Conservation (phyloP, 2,113 vertebrate genomes). For the Andinoacara biseriatus region DNA sequence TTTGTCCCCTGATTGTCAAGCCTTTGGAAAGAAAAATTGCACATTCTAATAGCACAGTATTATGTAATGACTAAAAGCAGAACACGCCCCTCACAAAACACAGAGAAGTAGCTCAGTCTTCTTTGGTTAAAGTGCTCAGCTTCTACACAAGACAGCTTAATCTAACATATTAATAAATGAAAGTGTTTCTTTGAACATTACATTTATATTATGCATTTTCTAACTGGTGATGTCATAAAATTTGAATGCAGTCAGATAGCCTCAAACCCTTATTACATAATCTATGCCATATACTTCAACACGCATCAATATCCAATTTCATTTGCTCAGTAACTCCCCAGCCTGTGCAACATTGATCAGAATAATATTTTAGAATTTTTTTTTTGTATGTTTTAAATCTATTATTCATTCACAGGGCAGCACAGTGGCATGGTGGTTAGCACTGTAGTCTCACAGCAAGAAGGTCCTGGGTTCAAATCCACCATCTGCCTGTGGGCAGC, state of each 20-base stretch:
- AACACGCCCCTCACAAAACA: not conserved
- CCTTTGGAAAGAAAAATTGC: not conserved
- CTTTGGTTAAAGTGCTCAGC: no score
- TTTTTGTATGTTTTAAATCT: not conserved
- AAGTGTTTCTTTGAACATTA: no score
- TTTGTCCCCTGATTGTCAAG: not conserved
- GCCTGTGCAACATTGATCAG: not conserved
- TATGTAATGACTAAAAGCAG: not conserved
- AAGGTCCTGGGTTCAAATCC: no score
- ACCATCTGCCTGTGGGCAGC: no score
- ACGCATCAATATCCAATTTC: not conserved
- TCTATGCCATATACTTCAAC: not conserved
- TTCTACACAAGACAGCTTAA: no score
- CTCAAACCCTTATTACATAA: not conserved
- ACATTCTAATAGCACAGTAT: not conserved
- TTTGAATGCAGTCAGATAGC: not conserved
- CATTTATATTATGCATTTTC: not conserved
- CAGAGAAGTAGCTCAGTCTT: no score
- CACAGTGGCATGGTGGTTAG: no score
- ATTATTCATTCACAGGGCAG: not conserved
- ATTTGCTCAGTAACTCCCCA: not conserved
- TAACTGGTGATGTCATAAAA: not conserved
- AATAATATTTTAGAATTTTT: not conserved
- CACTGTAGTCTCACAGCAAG: no score
- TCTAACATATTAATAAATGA: no score